Base-by-base conservation (phyloP, 2,113 vertebrate species). In the Planiliza haematocheilus region DNA sequence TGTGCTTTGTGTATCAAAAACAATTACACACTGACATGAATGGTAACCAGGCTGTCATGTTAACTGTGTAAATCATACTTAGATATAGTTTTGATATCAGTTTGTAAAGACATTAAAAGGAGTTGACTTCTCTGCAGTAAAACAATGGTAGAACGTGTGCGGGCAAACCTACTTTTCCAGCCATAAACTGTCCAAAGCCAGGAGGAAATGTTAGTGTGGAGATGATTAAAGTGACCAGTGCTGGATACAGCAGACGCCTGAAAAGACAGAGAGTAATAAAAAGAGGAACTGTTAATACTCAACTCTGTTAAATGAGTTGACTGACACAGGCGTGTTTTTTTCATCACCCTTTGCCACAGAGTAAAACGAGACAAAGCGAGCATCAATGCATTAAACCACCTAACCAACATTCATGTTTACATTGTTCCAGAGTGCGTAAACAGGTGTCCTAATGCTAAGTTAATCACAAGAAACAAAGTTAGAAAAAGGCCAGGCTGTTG, bases 141-240 rank as follows among this genome's bases (percentile, higher is more conserved):
- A 30, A 30, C 24, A 30, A 30, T 2, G 24, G 24, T 30, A 3
- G 24, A 2, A 30, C 24, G 5, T 5, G 5, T 30, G 24, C 24
- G 5, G 24, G 24, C 10, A 37, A 58, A 83, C 86, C 53, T 94
- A 99, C 98, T 95, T 95, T 94, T 77, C 98, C 98, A 0, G 97
- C 98, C 98, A 99, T 99, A 88, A 98, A 99, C 87, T 99, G 98
- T 64, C 98, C 98, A 5, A 99, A 98, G 74, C 97, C 98, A 0
- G 96, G 96, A 0, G 98, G 97, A 80, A 99, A 99, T 37, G 98
- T 98, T 80, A 99, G 81, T 0, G 97, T 97, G 68, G 97, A 95
- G 85, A 97, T 93, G 37, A 99, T 86, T 63, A 99, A 89, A 0
- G 97, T 99, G 85, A 98, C 96, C 77, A 99, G 85, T 10, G 95